A percentile compares a stretch with the other conserved stretches of the same genome.
phyloP scores from a whole-genome alignment of 2,888 invertebrate genomes.

The Drosophila picticornis region DNA sequence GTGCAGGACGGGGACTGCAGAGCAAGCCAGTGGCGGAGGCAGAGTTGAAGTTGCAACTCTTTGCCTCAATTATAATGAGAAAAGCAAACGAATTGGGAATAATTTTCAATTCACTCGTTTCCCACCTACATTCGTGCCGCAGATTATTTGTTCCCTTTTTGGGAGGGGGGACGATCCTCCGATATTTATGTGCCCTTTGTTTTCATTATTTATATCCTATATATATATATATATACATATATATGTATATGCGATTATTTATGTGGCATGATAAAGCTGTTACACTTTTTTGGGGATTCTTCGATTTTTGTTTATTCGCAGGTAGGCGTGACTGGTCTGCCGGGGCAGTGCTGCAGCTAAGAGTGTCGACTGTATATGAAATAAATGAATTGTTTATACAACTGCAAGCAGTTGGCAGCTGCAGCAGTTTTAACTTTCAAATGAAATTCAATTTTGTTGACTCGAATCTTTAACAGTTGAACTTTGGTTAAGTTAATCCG shows the following conservation, averaged over 20 bases:
- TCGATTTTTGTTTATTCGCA: neutral
- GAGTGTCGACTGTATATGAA: constrained; percentile 14
- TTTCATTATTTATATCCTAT: constrained; percentile 61
- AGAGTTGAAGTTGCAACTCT: constrained; percentile 41
- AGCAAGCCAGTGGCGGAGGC: constrained; percentile 3
- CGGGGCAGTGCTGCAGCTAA: constrained; percentile 24
- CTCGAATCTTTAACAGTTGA: neutral
- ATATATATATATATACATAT: constrained; percentile 3
- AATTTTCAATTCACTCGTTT: constrained; percentile 82
- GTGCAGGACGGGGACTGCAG: constrained; percentile 9
- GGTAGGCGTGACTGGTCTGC: constrained; percentile 56
- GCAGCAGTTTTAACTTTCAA: neutral
- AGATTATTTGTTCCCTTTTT: constrained; percentile 10
- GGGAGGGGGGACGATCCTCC: constrained; percentile 52
- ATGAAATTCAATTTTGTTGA: neutral
- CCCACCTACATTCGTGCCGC: constrained; percentile 74
- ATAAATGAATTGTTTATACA: constrained; percentile 51
- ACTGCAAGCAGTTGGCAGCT: constrained; percentile 5
- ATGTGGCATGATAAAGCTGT: constrained; percentile 66
- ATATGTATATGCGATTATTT: constrained; percentile 1
- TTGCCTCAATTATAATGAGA: constrained; percentile 81
- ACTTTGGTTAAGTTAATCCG: too few relatives aligned
- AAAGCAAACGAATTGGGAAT: constrained; percentile 83
- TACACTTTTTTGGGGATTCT: constrained; percentile 33
- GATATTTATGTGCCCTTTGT: constrained; percentile 71